These are phyloP conservation scores for Episyrphus balteatus DNA, from an alignment of 1,140 invertebrate species.

Conservation along the genomic window DNA sequence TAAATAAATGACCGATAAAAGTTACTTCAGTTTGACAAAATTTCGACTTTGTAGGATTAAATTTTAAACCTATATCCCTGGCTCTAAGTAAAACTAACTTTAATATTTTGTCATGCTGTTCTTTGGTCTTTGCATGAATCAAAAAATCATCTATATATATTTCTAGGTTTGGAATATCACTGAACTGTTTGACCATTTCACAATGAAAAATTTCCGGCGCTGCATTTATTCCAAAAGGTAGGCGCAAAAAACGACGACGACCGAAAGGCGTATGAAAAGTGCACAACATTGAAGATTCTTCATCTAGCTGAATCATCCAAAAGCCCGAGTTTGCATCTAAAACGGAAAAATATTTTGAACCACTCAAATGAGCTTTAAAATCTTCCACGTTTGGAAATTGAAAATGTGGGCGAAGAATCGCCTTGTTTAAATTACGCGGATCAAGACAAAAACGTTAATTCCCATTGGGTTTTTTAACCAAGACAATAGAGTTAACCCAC, in stretches of 20 bases:
- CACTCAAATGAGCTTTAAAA: too few species aligned
- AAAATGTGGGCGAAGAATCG: constrained; percentile 23
- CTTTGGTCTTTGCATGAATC: constrained; percentile 9
- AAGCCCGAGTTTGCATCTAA: too few species aligned
- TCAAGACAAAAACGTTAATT: constrained; percentile 36
- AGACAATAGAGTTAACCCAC: constrained; percentile 25
- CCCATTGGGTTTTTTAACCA: constrained; percentile 24
- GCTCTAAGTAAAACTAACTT: constrained; percentile 14
- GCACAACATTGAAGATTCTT: constrained; percentile 18
- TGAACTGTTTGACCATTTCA: constrained; percentile 10
- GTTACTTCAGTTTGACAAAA: constrained; percentile 13
- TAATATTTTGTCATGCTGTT: neutral
- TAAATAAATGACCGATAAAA: constrained; percentile 29
- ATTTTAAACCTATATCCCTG: constrained; percentile 14
- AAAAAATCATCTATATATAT: constrained; percentile 26
- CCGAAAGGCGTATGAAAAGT: constrained; percentile 30
- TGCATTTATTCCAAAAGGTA: constrained; percentile 26
- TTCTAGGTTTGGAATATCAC: constrained; percentile 9
- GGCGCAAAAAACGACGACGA: too few species aligned
- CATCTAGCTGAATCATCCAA: constrained; percentile 31
- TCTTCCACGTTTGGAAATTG: constrained; percentile 24
- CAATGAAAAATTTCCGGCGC: constrained; percentile 18
- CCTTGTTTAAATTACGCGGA: constrained; percentile 31
- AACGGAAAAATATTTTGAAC: constrained; percentile 17
- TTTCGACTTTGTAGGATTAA: constrained; percentile 21